A percentile compares a stretch with the other conserved stretches of the same genome.
Evolutionary conservation across 2,113 vertebrate species (phyloP).

Genomic region (Prochilodus magdalenae): DNA sequence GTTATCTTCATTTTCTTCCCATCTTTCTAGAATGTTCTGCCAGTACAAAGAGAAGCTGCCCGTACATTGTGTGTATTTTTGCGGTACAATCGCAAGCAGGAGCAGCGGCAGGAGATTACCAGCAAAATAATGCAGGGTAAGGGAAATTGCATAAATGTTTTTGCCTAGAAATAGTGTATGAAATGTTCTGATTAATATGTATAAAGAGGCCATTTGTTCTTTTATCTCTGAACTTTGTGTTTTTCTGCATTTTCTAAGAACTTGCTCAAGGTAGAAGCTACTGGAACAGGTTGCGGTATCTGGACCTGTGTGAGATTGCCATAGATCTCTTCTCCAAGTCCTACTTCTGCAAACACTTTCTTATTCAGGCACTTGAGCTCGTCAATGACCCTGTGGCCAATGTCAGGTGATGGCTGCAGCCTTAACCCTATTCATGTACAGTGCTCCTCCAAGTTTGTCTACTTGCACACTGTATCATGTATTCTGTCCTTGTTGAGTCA

Average conservation of each 20-base stretch:
- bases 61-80: slow-evolving; percentile 91
- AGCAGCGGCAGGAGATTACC: slow-evolving; percentile 92
- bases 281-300: slow-evolving; percentile 92
- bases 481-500: background rate
- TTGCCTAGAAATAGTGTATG: background rate
- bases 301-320: slow-evolving; percentile 93
- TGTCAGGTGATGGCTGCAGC: slow-evolving; percentile 83
- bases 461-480: background rate
- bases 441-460: background rate
- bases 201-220: background rate
- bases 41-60: slow-evolving; percentile 92
- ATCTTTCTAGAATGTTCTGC: slow-evolving; percentile 87
- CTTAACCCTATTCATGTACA: background rate
- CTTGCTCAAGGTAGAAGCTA: slow-evolving; percentile 93
- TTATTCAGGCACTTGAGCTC: slow-evolving; percentile 88
- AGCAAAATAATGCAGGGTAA: slow-evolving; percentile 91
- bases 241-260: slow-evolving; percentile 74
- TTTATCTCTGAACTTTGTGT: no score
- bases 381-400: slow-evolving; percentile 93
- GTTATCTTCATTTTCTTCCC: background rate
- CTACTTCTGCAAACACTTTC: slow-evolving; percentile 95
- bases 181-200: background rate
- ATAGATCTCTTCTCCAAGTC: slow-evolving; percentile 94
- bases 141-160: slow-evolving; percentile 33
- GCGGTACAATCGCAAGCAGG: slow-evolving; percentile 92